phyloP scores from a whole-genome alignment of 2,888 invertebrate genomes.

The Leptinotarsa tumamoca region DNA sequence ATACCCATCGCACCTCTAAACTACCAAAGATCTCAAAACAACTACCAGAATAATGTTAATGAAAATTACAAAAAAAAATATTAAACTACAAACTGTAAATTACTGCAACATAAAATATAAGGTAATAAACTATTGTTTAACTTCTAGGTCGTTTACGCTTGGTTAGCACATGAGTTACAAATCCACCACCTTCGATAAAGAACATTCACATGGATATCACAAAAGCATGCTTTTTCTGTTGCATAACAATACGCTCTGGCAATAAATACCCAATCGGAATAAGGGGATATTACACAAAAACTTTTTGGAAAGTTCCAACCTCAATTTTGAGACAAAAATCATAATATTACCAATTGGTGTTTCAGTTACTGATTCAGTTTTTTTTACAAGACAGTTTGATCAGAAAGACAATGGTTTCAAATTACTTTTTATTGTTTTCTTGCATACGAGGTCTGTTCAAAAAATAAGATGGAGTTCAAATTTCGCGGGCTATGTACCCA shows the following conservation, averaged over 20 bases:
- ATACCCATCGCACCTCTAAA: conserved; percentile 54
- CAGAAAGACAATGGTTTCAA: too few species aligned
- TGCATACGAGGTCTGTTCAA: too few species aligned
- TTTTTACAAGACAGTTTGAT: too few species aligned
- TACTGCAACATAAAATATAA: conserved; percentile 9
- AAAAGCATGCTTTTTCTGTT: conserved; percentile 16
- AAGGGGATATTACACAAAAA: too few species aligned
- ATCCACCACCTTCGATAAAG: conserved; percentile 10
- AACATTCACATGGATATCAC: conserved; percentile 3
- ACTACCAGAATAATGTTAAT: conserved; percentile 46
- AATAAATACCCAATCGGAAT: background rate
- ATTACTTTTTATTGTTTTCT: too few species aligned
- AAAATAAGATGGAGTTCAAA: too few species aligned
- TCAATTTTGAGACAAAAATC: too few species aligned
- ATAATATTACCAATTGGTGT: too few species aligned
- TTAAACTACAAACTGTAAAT: conserved; percentile 25
- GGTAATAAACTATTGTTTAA: conserved; percentile 3
- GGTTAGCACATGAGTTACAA: background rate
- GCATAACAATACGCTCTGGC: conserved; percentile 5
- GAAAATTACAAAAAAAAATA: conserved; percentile 12
- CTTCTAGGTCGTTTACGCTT: background rate
- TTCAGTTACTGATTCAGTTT: too few species aligned
- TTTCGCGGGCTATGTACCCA: too few species aligned
- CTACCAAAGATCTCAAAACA: conserved; percentile 46
- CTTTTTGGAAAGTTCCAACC: too few species aligned